Conservation (phyloP, 2,888 invertebrate genomes). For the Stomorhina lunata region DNA sequence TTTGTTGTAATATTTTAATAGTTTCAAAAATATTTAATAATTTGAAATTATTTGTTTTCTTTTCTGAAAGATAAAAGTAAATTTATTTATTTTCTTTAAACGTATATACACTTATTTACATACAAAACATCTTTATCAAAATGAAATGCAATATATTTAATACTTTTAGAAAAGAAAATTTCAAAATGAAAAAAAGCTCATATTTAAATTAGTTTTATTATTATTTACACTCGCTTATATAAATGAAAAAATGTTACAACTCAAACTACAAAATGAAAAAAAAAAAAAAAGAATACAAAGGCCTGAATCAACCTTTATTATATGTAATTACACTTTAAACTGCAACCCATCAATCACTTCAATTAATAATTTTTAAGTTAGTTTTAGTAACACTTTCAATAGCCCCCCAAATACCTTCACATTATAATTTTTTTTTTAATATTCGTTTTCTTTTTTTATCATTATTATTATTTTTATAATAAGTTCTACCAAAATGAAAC, state of each 20-base stretch:
- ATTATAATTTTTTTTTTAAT: conserved; percentile 2
- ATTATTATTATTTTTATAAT: conserved; percentile 7
- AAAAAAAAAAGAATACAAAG: too few species aligned
- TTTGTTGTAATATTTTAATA: too few species aligned
- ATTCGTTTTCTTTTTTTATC: conserved; percentile 1
- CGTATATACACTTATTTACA: conserved; percentile 5
- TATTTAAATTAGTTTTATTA: conserved; percentile 20
- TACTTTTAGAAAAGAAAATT: neutral
- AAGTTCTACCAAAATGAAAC: conserved; percentile 44
- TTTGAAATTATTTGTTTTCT: neutral
- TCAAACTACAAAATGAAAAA: neutral
- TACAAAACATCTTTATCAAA: conserved; percentile 2
- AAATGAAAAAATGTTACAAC: conserved; percentile 16
- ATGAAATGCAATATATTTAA: conserved; percentile 44
- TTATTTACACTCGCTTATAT: too few species aligned
- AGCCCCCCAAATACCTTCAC: neutral
- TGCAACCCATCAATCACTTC: conserved; percentile 15
- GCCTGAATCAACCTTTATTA: neutral
- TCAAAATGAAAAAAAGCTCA: neutral
- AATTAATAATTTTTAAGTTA: conserved; percentile 34
- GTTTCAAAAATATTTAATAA: neutral
- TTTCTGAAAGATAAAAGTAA: neutral
- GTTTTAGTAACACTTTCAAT: too few species aligned
- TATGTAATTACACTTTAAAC: neutral
- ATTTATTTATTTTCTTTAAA: neutral